Percentiles rank a stretch among this genome's conserved stretches.
Conservation (phyloP, 2,888 invertebrate genomes). For the Deilephila porcellus region DNA sequence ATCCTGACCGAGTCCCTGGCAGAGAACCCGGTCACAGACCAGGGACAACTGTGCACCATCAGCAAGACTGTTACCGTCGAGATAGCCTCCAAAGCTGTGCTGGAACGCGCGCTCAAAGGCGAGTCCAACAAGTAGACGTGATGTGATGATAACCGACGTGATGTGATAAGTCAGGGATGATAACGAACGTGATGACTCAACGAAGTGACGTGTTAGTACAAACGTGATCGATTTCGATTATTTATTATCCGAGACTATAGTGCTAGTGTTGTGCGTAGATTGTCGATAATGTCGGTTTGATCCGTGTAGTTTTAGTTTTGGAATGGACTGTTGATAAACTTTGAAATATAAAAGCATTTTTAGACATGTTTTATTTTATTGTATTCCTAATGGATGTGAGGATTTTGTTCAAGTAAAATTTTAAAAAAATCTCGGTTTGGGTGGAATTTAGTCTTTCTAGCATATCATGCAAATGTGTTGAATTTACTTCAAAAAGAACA, state of each 20-base stretch:
- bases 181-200: background rate
- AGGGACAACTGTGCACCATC: conserved; percentile 73
- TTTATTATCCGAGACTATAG: background rate
- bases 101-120: conserved; percentile 73
- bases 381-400: too few species aligned
- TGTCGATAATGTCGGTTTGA: conserved; percentile 2
- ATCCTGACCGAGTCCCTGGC: conserved; percentile 80
- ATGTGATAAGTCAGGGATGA: background rate
- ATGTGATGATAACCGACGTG: conserved; percentile 3
- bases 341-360: too few species aligned
- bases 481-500: background rate
- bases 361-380: too few species aligned
- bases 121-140: conserved; percentile 57
- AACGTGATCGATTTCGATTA: too few species aligned
- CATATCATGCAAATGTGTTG: background rate
- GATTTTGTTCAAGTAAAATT: background rate
- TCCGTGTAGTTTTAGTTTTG: background rate
- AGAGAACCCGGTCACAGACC: conserved; percentile 45
- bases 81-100: conserved; percentile 72
- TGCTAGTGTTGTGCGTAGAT: conserved; percentile 16
- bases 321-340: too few species aligned
- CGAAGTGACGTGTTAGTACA: too few species aligned
- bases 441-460: background rate
- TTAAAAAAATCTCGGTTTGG: background rate
- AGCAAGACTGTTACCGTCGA: conserved; percentile 81